A percentile compares a stretch with the other conserved stretches of the same genome.
These are phyloP conservation scores for Brachionus calyciflorus DNA, from an alignment of 1,140 invertebrate genomes.

Conservation along the genomic window DNA sequence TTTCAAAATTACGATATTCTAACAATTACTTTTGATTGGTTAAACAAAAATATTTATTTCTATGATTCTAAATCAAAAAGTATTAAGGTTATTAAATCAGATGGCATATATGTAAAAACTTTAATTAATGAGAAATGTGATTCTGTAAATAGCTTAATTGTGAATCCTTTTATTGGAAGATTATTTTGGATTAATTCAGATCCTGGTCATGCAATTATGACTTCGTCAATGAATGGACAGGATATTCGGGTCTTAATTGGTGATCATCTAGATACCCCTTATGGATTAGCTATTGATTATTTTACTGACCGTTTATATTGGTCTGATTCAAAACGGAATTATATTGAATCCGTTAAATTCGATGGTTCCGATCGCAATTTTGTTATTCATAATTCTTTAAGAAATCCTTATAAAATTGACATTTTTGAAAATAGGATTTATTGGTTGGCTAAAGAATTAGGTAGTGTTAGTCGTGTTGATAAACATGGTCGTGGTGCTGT, in stretches of 20 bases:
- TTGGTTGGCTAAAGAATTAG: constrained; percentile 79
- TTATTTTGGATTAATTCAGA: constrained; percentile 42
- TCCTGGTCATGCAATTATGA: constrained; percentile 68
- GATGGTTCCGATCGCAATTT: constrained; percentile 76
- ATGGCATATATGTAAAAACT: constrained; percentile 33
- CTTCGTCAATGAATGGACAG: constrained; percentile 90
- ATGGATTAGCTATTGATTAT: constrained; percentile 66
- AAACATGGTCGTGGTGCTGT: constrained; percentile 93
- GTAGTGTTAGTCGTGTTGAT: constrained; percentile 77
- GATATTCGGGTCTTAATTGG: constrained; percentile 75
- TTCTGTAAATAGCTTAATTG: neutral
- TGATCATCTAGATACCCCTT: constrained; percentile 75
- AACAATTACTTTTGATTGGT: constrained; percentile 90
- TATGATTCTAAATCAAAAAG: constrained; percentile 71
- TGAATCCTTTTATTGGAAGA: constrained; percentile 6
- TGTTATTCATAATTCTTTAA: constrained; percentile 68
- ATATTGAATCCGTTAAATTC: constrained; percentile 79
- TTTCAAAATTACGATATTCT: constrained; percentile 65
- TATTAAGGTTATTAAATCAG: constrained; percentile 21
- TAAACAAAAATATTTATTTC: constrained; percentile 90
- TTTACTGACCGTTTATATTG: constrained; percentile 75
- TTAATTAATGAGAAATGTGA: constrained; percentile 38
- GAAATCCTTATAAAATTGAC: constrained; percentile 81
- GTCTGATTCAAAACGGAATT: constrained; percentile 88
- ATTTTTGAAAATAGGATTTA: constrained; percentile 84